phyloP scores from a whole-genome alignment of 2,113 vertebrate species.

The Thalassoma bifasciatum region DNA sequence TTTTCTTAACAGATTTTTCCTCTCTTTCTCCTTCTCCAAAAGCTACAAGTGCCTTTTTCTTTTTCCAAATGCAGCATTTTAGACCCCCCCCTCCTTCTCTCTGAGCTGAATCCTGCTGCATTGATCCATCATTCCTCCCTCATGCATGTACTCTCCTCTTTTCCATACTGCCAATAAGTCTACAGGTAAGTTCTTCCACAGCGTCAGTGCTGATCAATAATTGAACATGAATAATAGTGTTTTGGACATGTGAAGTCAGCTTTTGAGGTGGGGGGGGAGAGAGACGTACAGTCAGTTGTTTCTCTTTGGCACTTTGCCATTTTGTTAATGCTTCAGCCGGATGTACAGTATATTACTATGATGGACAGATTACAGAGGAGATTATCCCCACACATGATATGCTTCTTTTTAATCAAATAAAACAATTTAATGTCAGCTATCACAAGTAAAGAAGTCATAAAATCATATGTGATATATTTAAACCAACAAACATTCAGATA shows the following conservation, averaged over 20 bases:
- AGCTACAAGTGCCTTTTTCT: no score
- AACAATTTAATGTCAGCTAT: not conserved
- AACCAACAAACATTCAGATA: no score
- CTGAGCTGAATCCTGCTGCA: not conserved
- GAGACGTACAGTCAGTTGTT: constrained; percentile 1
- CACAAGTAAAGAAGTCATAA: no score
- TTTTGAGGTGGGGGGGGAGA: constrained; percentile 6
- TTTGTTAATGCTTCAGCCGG: constrained; percentile 40
- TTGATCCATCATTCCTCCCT: not conserved
- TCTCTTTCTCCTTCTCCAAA: no score
- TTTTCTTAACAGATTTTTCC: no score
- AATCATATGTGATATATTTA: no score
- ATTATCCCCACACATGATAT: not conserved
- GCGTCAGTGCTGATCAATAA: constrained; percentile 34
- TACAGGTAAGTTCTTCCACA: not conserved
- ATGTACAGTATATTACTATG: constrained; percentile 10
- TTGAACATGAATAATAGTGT: constrained; percentile 19
- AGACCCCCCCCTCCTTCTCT: not conserved
- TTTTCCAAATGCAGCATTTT: no score
- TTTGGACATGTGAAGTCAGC: constrained; percentile 23
- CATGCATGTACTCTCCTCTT: not conserved
- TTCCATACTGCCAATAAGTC: not conserved
- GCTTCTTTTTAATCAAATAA: not conserved
- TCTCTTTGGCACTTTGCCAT: constrained; percentile 47
- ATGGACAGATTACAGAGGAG: constrained; percentile 25